phyloP scores from a whole-genome alignment of 2,888 invertebrate species.

The Athrips mouffetella region DNA sequence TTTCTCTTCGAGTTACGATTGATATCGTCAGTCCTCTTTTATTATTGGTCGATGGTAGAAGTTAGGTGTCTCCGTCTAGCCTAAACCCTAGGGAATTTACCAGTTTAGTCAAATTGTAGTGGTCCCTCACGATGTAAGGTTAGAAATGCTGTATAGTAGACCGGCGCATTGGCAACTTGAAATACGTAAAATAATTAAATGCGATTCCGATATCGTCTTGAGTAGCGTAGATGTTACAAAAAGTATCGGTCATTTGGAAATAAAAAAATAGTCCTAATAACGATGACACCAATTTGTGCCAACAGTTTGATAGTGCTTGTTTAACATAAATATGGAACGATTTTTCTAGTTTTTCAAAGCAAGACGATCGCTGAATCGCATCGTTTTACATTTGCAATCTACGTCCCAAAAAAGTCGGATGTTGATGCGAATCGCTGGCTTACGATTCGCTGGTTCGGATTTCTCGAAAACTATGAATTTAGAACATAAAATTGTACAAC shows the following conservation, averaged over 20 bases:
- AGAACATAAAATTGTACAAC: too few relatives aligned
- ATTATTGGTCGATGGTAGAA: too few relatives aligned
- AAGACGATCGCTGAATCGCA: constrained; percentile 7
- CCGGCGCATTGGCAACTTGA: constrained; percentile 63
- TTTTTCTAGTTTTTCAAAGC: constrained; percentile 14
- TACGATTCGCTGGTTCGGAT: too few relatives aligned
- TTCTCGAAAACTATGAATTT: too few relatives aligned
- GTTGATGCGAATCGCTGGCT: too few relatives aligned
- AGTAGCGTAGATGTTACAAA: constrained; percentile 35
- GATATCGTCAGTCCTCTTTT: too few relatives aligned
- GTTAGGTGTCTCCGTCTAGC: constrained; percentile 56
- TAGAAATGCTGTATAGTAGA: constrained; percentile 47
- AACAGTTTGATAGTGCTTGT: constrained; percentile 41
- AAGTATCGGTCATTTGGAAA: constrained; percentile 45
- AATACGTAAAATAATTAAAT: constrained; percentile 15
- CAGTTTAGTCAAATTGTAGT: constrained; percentile 61
- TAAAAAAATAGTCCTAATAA: constrained; percentile 39
- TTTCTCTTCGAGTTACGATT: too few relatives aligned
- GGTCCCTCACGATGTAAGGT: constrained; percentile 54
- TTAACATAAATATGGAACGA: constrained; percentile 27
- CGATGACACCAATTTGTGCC: constrained; percentile 60
- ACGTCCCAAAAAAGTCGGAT: too few relatives aligned
- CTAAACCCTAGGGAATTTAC: constrained; percentile 64
- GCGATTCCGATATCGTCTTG: constrained; percentile 30
- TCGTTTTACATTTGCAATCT: constrained; percentile 8